Evolutionary conservation across 2,797 vertebrate species (phyloP).

Genomic region (Enteromius afrohamiltoni): DNA sequence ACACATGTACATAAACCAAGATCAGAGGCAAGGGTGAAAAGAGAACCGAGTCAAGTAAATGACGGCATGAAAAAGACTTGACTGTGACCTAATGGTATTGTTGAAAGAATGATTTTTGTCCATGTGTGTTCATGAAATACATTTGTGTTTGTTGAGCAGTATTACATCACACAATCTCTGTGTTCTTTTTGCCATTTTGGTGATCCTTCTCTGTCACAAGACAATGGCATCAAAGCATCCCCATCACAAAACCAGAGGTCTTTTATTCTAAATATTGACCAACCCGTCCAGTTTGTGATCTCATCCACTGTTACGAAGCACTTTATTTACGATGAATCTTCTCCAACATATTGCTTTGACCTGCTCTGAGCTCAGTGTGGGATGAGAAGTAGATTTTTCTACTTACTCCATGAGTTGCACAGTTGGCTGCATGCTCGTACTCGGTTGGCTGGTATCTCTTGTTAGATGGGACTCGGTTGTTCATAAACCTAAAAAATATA

Average conservation of each 20-base stretch:
- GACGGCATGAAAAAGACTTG: not conserved
- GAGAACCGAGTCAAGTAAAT: conserved; percentile 22
- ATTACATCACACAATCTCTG: not conserved
- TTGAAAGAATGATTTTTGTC: not conserved
- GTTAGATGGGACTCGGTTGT: conserved; percentile 87
- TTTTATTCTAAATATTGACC: not conserved
- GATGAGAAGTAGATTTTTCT: conserved; percentile 9
- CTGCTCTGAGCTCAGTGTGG: not conserved
- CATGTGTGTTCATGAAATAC: not conserved
- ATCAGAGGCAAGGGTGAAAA: not conserved
- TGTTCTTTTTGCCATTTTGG: not conserved
- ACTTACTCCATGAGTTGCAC: conserved; percentile 92
- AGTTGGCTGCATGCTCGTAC: conserved; percentile 93
- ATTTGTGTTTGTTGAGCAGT: not conserved
- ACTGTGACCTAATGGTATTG: not conserved
- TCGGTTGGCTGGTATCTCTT: conserved; percentile 93
- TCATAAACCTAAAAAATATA: conserved; percentile 87
- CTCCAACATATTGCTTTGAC: not conserved
- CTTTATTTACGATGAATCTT: not conserved
- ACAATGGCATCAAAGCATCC: conserved; percentile 12
- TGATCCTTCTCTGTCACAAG: not conserved
- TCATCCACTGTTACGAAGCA: not conserved
- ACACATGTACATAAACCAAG: not conserved
- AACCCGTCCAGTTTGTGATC: not conserved
- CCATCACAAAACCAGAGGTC: not conserved